phyloP scores from a whole-genome alignment of 1,140 invertebrate genomes.

The Rhyzopertha dominica region DNA sequence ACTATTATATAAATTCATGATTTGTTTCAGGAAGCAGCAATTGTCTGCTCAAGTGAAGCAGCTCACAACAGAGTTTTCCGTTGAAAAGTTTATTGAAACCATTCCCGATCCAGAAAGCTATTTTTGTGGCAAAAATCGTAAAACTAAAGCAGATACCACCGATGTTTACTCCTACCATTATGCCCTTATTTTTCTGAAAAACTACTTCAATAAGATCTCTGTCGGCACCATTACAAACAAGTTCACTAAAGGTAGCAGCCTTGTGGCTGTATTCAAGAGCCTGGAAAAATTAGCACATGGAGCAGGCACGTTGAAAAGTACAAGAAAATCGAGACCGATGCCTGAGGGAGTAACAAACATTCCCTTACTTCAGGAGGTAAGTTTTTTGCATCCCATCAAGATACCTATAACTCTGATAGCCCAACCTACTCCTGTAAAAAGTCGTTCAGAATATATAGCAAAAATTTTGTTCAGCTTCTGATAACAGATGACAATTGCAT shows the following conservation, averaged over 20 bases:
- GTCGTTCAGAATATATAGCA: too few relatives aligned
- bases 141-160: constrained; percentile 11
- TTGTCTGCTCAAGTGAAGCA: constrained; percentile 42
- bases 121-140: constrained; percentile 47
- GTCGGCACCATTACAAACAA: background rate
- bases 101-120: constrained; percentile 52
- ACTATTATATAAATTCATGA: constrained; percentile 2
- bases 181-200: constrained; percentile 42
- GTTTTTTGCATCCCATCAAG: constrained; percentile 5
- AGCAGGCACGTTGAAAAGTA: constrained; percentile 30
- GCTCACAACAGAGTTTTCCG: constrained; percentile 46
- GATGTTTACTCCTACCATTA: constrained; percentile 30
- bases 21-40: constrained; percentile 28
- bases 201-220: constrained; percentile 1
- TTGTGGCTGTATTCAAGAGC: constrained; percentile 22
- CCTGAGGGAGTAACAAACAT: constrained; percentile 38
- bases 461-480: too few relatives aligned
- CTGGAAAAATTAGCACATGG: constrained; percentile 23
- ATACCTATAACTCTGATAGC: too few relatives aligned
- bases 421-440: too few relatives aligned
- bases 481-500: too few relatives aligned
- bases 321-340: constrained; percentile 16
- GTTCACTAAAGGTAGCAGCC: constrained; percentile 19
- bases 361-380: constrained; percentile 47
- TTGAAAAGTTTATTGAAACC: constrained; percentile 51